Conservation (phyloP, 2,888 invertebrate genomes). For the Ophraella communa region DNA sequence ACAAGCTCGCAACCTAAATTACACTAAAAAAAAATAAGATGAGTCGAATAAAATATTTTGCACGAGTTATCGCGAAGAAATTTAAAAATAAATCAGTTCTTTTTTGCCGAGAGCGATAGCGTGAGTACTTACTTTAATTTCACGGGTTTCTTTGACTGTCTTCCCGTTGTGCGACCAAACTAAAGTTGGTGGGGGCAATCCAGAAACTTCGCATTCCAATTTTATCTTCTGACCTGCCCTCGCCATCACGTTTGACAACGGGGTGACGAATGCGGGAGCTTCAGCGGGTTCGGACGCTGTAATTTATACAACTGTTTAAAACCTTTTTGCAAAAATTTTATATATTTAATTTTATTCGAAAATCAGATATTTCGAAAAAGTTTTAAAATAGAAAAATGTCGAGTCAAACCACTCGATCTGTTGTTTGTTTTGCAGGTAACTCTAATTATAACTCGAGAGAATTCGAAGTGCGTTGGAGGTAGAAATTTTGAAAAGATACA, state of each 20-base stretch:
- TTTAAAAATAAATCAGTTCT: background rate
- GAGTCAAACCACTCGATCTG: background rate
- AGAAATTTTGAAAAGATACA: no score
- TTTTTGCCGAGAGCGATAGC: background rate
- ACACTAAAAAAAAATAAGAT: background rate
- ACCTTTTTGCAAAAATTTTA: no score
- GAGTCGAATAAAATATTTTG: background rate
- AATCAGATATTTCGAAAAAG: background rate
- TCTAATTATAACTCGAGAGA: background rate
- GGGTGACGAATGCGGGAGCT: slow-evolving; percentile 67
- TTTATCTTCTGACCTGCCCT: slow-evolving; percentile 76
- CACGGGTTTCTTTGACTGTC: slow-evolving; percentile 66
- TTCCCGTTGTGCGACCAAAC: slow-evolving; percentile 75
- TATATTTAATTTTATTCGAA: no score
- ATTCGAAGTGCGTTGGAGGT: background rate
- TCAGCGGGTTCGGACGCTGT: slow-evolving; percentile 69
- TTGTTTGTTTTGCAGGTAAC: background rate
- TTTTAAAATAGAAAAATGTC: slow-evolving; percentile 6
- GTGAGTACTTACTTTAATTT: slow-evolving; percentile 65
- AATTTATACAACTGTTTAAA: no score
- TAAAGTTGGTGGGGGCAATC: slow-evolving; percentile 69
- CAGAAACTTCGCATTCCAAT: slow-evolving; percentile 72
- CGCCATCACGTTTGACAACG: slow-evolving; percentile 75
- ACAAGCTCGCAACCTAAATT: background rate
- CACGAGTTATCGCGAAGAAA: background rate